These are phyloP conservation scores for Hyperopisus bebe DNA, from an alignment of 2,113 vertebrate species.

Conservation along the genomic window DNA sequence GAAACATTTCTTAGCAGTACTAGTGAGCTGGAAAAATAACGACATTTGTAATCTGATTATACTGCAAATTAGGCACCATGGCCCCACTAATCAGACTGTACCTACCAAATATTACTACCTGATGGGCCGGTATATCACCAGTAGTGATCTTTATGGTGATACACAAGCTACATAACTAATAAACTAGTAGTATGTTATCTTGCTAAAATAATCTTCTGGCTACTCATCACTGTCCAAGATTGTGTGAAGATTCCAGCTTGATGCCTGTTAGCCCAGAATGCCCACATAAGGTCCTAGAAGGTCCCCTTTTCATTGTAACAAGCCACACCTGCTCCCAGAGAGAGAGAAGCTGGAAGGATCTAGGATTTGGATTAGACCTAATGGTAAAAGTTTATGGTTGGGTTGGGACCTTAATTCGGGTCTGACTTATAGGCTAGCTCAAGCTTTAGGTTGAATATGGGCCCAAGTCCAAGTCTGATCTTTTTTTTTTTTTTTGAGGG, in stretches of 20 bases:
- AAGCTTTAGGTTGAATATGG: background rate
- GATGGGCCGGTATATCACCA: slow-evolving; percentile 42
- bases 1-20: background rate
- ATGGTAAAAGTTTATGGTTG: background rate
- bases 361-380: background rate
- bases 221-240: slow-evolving; percentile 23
- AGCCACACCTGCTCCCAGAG: background rate
- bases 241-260: slow-evolving; percentile 32
- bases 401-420: background rate
- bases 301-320: background rate
- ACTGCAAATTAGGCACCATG: slow-evolving; percentile 14
- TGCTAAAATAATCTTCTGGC: slow-evolving; percentile 38
- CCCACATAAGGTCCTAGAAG: background rate
- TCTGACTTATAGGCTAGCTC: background rate
- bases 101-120: slow-evolving; percentile 24
- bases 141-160: slow-evolving; percentile 36
- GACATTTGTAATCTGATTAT: slow-evolving; percentile 16
- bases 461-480: background rate
- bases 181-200: slow-evolving; percentile 36
- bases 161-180: slow-evolving; percentile 15
- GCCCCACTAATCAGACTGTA: slow-evolving; percentile 20
- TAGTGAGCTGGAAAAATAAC: background rate
- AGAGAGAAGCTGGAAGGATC: background rate
- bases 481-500: background rate
- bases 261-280: slow-evolving; percentile 21